Evolutionary conservation across 1,140 invertebrate genomes (phyloP).

Genomic region (Anthonomus grandis): DNA sequence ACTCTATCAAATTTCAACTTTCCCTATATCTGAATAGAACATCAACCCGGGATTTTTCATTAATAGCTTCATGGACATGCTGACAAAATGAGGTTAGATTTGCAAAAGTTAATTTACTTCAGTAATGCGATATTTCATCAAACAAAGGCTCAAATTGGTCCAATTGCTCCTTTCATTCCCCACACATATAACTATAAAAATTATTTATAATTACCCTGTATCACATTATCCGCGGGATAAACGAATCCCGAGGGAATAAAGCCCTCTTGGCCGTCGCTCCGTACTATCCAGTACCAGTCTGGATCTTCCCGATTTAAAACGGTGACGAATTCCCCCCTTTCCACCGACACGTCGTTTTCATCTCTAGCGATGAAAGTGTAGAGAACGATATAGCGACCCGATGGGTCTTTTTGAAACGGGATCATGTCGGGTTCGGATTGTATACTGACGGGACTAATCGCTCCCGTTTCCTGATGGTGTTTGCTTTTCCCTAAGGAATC

Average conservation of each 20-base stretch:
- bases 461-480: conserved; percentile 56
- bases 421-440: conserved; percentile 69
- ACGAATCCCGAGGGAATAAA: conserved; percentile 95
- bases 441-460: conserved; percentile 57
- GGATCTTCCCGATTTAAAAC: conserved; percentile 91
- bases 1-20: too few relatives aligned
- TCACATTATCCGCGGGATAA: conserved; percentile 80
- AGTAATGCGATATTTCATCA: too few relatives aligned
- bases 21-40: too few relatives aligned
- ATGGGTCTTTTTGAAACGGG: conserved; percentile 89
- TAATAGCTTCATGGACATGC: too few relatives aligned
- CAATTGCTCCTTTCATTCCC: not conserved
- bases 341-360: conserved; percentile 92
- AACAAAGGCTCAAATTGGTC: not conserved
- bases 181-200: not conserved
- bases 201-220: conserved; percentile 60
- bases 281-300: conserved; percentile 94
- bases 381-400: conserved; percentile 84
- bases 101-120: too few relatives aligned
- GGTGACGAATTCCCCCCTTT: conserved; percentile 90
- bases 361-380: conserved; percentile 91
- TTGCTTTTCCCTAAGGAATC: conserved; percentile 51
- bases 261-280: conserved; percentile 89
- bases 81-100: too few relatives aligned
- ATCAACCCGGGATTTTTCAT: too few relatives aligned